Conservation (phyloP, 2,797 vertebrate genomes). For the Darevskia nairensis region DNA sequence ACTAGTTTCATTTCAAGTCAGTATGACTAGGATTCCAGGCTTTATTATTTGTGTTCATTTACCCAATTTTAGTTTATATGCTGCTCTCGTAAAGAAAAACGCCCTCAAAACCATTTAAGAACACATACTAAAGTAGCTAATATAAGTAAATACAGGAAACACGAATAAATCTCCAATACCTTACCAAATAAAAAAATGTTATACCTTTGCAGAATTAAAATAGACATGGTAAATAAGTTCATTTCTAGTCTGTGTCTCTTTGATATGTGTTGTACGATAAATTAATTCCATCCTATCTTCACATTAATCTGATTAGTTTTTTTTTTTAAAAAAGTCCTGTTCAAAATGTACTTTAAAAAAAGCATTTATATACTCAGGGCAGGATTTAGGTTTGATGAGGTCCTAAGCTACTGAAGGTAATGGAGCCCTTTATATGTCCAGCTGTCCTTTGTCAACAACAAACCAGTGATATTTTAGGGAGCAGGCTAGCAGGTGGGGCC, state of each 20-base stretch:
- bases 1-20: neutral
- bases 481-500: no score
- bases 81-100: neutral
- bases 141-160: neutral
- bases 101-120: neutral
- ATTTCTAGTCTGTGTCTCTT: neutral
- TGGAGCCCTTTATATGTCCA: no score
- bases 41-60: neutral
- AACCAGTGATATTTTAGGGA: no score
- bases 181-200: neutral
- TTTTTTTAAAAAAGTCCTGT: neutral
- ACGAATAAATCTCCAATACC: neutral
- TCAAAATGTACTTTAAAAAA: no score
- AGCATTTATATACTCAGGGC: no score
- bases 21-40: neutral
- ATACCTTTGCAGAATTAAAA: neutral
- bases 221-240: neutral
- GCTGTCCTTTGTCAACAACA: no score
- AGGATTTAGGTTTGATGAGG: no score
- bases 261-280: neutral
- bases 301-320: neutral
- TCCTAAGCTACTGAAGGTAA: no score
- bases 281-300: neutral
- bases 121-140: neutral
- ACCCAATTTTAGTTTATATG: neutral